Conservation (phyloP, 1,140 invertebrate genomes). For the Coptotermes formosanus region DNA sequence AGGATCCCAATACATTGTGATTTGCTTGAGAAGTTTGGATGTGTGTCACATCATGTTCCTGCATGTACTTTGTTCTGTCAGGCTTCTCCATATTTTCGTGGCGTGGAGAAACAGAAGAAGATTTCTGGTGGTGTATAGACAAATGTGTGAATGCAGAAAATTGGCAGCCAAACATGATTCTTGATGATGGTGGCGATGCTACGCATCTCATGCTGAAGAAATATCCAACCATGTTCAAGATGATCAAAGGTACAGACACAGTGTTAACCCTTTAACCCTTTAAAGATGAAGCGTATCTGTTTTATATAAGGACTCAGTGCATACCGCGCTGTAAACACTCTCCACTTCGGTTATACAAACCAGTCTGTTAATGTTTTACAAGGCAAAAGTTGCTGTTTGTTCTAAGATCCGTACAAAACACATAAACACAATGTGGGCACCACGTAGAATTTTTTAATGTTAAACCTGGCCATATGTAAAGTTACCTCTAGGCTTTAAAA, state of each 20-base stretch:
- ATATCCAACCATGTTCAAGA: conserved; percentile 91
- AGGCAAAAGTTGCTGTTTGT: too few species aligned
- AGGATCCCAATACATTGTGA: neutral
- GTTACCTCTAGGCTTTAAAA: too few species aligned
- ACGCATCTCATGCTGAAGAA: conserved; percentile 97
- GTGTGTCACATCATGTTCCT: neutral
- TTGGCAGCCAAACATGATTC: conserved; percentile 99
- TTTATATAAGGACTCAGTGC: too few species aligned
- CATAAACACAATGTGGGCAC: too few species aligned
- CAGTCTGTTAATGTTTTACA: too few species aligned
- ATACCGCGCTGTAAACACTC: too few species aligned
- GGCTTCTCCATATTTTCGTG: conserved; percentile 90
- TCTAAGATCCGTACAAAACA: too few species aligned
- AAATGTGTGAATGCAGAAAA: conserved; percentile 86
- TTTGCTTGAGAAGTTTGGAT: conserved; percentile 7
- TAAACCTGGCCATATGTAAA: too few species aligned
- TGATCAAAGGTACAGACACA: conserved; percentile 77
- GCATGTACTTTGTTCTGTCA: conserved; percentile 39
- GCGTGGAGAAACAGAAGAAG: conserved; percentile 94
- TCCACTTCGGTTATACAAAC: too few species aligned
- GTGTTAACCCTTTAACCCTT: too few species aligned
- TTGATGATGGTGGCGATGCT: conserved; percentile 97
- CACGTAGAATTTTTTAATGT: too few species aligned
- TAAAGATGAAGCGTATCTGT: too few species aligned
- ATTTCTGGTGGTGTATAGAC: conserved; percentile 99